A percentile compares a stretch with the other conserved stretches of the same genome.
Evolutionary conservation across 2,888 invertebrate species (phyloP).

Genomic region (Sussaba pulchella): DNA sequence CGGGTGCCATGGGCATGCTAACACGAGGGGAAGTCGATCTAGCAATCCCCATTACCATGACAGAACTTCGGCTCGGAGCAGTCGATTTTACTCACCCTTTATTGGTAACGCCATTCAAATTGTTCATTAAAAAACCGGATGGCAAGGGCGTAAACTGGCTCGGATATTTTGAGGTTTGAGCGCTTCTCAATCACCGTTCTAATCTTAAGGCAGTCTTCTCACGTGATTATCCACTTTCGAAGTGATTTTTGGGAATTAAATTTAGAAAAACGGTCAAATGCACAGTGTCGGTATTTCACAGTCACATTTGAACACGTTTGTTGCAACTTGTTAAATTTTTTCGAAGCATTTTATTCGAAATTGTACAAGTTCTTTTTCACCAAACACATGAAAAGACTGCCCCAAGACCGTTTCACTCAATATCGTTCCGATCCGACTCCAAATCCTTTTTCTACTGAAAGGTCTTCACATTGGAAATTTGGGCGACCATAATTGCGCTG

Average conservation of each 20-base stretch:
- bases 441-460: neutral
- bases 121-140: slow-evolving; percentile 73
- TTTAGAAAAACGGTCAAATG: too few relatives aligned
- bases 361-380: too few relatives aligned
- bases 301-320: too few relatives aligned
- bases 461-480: slow-evolving; percentile 61
- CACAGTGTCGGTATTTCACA: too few relatives aligned
- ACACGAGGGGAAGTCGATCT: slow-evolving; percentile 70
- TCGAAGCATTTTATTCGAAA: too few relatives aligned
- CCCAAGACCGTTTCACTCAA: neutral
- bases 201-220: neutral
- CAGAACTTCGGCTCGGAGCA: slow-evolving; percentile 65
- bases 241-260: neutral
- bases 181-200: neutral
- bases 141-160: slow-evolving; percentile 72
- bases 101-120: slow-evolving; percentile 67
- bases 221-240: neutral
- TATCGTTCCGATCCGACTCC: neutral
- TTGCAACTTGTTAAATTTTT: too few relatives aligned
- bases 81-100: slow-evolving; percentile 78
- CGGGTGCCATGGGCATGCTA: slow-evolving; percentile 74
- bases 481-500: slow-evolving; percentile 62
- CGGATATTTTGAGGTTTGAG: slow-evolving; percentile 74
- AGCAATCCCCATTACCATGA: slow-evolving; percentile 73
- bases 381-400: neutral